These are phyloP conservation scores for Hypolimnas misippus DNA, from an alignment of 2,888 invertebrate genomes.

Conservation along the genomic window DNA sequence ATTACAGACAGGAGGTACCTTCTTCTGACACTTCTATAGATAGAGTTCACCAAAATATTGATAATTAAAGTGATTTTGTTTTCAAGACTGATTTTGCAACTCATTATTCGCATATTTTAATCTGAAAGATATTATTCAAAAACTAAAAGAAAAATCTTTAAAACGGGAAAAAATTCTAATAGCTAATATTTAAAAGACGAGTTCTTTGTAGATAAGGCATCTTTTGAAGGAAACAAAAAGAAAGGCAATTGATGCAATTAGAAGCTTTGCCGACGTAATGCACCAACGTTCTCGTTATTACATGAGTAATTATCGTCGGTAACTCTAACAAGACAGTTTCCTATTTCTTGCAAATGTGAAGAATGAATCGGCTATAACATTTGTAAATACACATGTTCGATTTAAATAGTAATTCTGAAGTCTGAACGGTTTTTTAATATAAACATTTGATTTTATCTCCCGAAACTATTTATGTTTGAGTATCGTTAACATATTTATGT, in stretches of 20 bases:
- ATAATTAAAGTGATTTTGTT: too few species aligned
- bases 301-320: conserved; percentile 26
- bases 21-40: too few species aligned
- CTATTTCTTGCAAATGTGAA: conserved; percentile 10
- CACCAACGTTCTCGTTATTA: conserved; percentile 17
- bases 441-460: too few species aligned
- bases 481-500: too few species aligned
- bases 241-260: conserved; percentile 32
- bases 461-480: too few species aligned
- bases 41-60: too few species aligned
- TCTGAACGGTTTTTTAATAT: too few species aligned
- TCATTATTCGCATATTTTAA: too few species aligned
- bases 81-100: too few species aligned
- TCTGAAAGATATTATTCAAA: too few species aligned
- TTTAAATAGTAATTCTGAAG: background rate
- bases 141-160: too few species aligned
- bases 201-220: background rate
- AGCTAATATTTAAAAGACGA: background rate
- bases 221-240: conserved; percentile 12
- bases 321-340: conserved; percentile 21
- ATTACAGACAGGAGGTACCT: too few species aligned
- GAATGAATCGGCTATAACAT: background rate
- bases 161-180: background rate
- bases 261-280: conserved; percentile 19
- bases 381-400: background rate